Percentiles rank a stretch among this genome's conserved stretches.
phyloP scores from a whole-genome alignment of 1,140 invertebrate species.

The Drosophila lowei region DNA sequence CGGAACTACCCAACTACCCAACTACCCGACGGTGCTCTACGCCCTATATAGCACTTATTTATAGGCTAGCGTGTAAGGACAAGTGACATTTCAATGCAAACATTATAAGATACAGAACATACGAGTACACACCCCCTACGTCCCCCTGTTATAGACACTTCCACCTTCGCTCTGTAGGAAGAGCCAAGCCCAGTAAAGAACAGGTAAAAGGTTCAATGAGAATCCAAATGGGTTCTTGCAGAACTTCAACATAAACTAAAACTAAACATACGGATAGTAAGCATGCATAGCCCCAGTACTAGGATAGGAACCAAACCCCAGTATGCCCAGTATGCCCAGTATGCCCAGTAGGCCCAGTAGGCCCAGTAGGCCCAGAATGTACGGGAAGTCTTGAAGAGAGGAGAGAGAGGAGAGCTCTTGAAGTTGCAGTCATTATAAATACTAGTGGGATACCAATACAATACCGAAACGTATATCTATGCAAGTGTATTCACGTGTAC shows the following conservation, averaged over 20 bases:
- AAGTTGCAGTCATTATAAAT: slow-evolving; percentile 44
- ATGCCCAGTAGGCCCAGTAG: too few relatives aligned
- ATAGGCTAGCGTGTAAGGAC: slow-evolving; percentile 53
- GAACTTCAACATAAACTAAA: slow-evolving; percentile 2
- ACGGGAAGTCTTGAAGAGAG: too few relatives aligned
- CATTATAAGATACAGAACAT: slow-evolving; percentile 37
- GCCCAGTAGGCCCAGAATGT: too few relatives aligned
- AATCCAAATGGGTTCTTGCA: neutral
- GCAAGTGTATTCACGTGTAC: slow-evolving; percentile 66
- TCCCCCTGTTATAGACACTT: slow-evolving; percentile 26
- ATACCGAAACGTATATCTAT: slow-evolving; percentile 51
- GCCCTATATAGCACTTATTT: slow-evolving; percentile 10
- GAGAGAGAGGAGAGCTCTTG: slow-evolving; percentile 19
- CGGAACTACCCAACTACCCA: neutral
- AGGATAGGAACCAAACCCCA: slow-evolving; percentile 19
- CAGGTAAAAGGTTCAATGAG: too few relatives aligned
- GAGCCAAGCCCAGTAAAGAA: slow-evolving; percentile 37
- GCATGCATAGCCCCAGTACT: slow-evolving; percentile 24
- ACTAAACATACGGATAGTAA: slow-evolving; percentile 33
- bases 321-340: too few relatives aligned
- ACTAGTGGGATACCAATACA: slow-evolving; percentile 27
- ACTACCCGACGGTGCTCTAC: neutral
- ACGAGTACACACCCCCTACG: slow-evolving; percentile 14
- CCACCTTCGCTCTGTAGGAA: slow-evolving; percentile 4
- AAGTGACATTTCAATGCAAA: slow-evolving; percentile 79